Base-by-base conservation (phyloP, 2,888 invertebrate genomes). In the Athalia rosae region DNA sequence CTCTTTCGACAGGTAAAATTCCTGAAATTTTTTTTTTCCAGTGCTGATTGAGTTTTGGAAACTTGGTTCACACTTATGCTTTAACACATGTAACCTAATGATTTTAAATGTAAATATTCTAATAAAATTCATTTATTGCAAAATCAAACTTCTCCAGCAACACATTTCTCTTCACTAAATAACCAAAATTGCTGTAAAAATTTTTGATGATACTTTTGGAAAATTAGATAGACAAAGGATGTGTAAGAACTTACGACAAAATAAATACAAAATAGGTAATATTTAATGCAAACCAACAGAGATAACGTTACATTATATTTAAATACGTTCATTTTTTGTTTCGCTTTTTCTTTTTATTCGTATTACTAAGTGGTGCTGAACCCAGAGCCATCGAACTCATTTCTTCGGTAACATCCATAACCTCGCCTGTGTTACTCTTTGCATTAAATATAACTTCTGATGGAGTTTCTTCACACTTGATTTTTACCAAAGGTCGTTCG, bases 351-450 rank as follows among this genome's bases (percentile, higher is more conserved):
- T 69, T 80, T 81, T 78, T 80, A 79, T 4, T 63, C 59, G n/a
- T 62, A 4, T 61, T 80, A 67, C 73, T 79, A 77, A 79, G 69
- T 73, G 62, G 59, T 15, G 73, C 79, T 82, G 66, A 9, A 73
- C 74, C 79, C 45, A 86, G 76, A 61, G 78, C 79, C 81, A 86
- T 85, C 8, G 84, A 84, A 71, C 81, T 82, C 77, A 87, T 80
- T 66, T 86, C 79, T 56, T 86, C 84, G 3, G 85, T 81, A 47
- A 88, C 84, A 45, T 88, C 86, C 87, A 87, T 87, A 78, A 85
- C 76, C 76, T 86, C 83, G 59, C 78, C 80, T 15, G 58, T 74
- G 6, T 61, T 62, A n/a, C 48, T 59, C n/a, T 74, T 62, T 11
- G 48, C 7, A 50, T 59, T 48, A 4, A 28, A 9, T 28, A 6